A percentile compares a stretch with the other conserved stretches of the same genome.
These are phyloP conservation scores for Alcis repandata DNA, from an alignment of 2,888 invertebrate species.

Conservation along the genomic window DNA sequence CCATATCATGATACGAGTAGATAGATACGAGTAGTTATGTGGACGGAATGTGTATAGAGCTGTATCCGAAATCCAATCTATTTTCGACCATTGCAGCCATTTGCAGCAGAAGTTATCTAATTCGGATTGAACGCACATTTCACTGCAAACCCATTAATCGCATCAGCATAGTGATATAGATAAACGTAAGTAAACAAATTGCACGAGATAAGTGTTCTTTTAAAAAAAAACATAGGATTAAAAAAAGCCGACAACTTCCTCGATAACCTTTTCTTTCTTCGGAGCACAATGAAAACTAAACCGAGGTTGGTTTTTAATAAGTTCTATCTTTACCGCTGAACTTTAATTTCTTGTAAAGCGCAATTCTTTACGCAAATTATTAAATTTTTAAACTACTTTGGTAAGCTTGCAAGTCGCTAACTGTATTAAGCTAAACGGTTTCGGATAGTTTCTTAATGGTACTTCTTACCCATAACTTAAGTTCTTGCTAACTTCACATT, in stretches of 20 bases:
- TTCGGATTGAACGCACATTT: constrained; percentile 7
- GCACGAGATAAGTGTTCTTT: too few species aligned
- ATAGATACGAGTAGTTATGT: neutral
- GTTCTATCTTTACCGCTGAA: too few species aligned
- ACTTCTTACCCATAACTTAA: constrained; percentile 7
- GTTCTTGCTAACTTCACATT: constrained; percentile 16
- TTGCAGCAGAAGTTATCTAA: constrained; percentile 6
- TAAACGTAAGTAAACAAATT: neutral
- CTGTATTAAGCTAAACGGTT: constrained; percentile 45
- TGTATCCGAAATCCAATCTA: constrained; percentile 10
- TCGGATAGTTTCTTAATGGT: constrained; percentile 46
- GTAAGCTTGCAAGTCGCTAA: constrained; percentile 20
- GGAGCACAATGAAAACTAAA: too few species aligned
- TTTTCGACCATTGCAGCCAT: neutral
- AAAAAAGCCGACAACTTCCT: too few species aligned
- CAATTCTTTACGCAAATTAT: neutral
- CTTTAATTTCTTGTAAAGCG: neutral
- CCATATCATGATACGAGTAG: too few species aligned
- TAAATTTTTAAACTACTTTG: constrained; percentile 14
- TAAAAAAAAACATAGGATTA: too few species aligned
- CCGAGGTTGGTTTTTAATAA: too few species aligned
- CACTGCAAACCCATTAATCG: neutral
- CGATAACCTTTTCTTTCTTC: too few species aligned
- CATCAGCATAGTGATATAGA: neutral
- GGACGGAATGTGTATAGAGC: neutral